Evolutionary conservation across 1,140 invertebrate species (phyloP).

Genomic region (Phenacoccus solenopsis): DNA sequence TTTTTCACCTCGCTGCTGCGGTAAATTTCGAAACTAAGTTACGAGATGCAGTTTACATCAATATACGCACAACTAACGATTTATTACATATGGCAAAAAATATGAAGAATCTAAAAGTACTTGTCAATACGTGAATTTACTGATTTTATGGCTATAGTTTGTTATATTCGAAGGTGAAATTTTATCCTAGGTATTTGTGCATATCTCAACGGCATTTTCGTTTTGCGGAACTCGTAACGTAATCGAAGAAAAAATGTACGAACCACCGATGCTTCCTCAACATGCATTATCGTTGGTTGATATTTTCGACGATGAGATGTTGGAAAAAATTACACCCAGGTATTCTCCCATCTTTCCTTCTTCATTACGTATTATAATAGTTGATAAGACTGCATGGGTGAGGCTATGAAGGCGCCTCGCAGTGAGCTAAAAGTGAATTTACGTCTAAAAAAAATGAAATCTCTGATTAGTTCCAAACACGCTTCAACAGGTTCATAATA

Average conservation of each 20-base stretch:
- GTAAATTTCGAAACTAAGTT: slow-evolving; percentile 51
- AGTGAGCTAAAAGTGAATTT: too few relatives aligned
- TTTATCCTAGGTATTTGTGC: neutral
- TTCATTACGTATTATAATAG: too few relatives aligned
- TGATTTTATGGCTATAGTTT: neutral
- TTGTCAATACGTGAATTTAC: neutral
- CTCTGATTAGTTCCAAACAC: too few relatives aligned
- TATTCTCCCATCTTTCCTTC: too few relatives aligned
- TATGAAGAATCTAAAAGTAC: slow-evolving; percentile 34
- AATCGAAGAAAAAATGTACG: neutral
- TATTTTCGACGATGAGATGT: neutral
- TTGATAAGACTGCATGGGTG: too few relatives aligned
- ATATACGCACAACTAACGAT: slow-evolving; percentile 27
- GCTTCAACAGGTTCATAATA: too few relatives aligned
- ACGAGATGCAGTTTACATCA: slow-evolving; percentile 31
- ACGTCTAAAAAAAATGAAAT: too few relatives aligned
- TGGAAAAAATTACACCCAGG: too few relatives aligned
- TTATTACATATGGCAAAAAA: slow-evolving; percentile 29
- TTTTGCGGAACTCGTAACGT: neutral
- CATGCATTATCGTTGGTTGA: neutral
- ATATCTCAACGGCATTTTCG: neutral
- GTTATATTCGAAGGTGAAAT: too few relatives aligned
- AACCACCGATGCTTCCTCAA: neutral
- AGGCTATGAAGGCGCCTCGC: too few relatives aligned
- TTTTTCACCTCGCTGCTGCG: slow-evolving; percentile 56